Evolutionary conservation across 2,888 invertebrate genomes (phyloP).

Genomic region (Aradus depressus): DNA sequence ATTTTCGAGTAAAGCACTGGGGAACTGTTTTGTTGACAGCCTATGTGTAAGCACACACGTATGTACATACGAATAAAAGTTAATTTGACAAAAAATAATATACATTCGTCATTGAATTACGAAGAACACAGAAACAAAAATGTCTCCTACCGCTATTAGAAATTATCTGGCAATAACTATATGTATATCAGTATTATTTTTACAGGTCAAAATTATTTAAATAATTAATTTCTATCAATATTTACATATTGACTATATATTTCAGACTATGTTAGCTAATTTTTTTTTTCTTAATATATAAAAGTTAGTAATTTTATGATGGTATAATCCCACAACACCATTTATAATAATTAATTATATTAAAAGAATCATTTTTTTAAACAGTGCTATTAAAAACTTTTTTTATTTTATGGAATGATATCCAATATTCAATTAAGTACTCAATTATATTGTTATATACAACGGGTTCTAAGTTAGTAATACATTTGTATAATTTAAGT

Average conservation of each 20-base stretch:
- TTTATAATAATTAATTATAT: constrained; percentile 1
- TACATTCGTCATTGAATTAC: no score
- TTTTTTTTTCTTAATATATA: constrained; percentile 22
- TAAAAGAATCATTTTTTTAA: constrained; percentile 1
- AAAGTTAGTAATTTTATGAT: constrained; percentile 23
- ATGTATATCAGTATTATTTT: constrained; percentile 16
- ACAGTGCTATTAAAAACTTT: constrained; percentile 5
- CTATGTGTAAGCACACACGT: no score
- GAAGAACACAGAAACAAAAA: constrained; percentile 13
- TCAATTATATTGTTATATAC: constrained; percentile 6
- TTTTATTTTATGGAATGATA: constrained; percentile 22
- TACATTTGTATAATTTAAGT: no score
- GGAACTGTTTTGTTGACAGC: no score
- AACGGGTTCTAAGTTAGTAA: no score
- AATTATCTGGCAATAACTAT: constrained; percentile 9
- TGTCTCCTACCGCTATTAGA: constrained; percentile 13
- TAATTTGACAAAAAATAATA: no score
- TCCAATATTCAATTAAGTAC: constrained; percentile 24
- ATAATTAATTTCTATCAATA: constrained; percentile 12
- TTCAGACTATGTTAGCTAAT: constrained; percentile 7
- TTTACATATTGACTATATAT: constrained; percentile 9
- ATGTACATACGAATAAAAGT: no score
- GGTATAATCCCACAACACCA: constrained; percentile 25
- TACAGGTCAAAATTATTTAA: constrained; percentile 8
- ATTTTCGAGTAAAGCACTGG: no score